Evolutionary conservation across 1,140 invertebrate genomes (phyloP).

Genomic region (Phymastichus coffea): DNA sequence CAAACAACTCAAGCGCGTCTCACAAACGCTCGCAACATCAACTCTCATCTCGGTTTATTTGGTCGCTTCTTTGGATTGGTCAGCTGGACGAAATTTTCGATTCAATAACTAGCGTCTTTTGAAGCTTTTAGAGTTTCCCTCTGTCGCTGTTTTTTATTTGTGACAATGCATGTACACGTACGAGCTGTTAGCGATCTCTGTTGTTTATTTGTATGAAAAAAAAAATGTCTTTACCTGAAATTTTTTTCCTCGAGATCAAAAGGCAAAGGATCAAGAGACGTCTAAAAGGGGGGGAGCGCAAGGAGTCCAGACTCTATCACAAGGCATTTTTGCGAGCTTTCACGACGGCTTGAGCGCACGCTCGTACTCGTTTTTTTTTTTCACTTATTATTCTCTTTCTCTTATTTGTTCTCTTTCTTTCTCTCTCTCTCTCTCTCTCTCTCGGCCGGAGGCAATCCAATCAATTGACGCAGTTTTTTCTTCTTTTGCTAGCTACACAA

Average conservation of each 20-base stretch:
- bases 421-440: slow-evolving; percentile 29
- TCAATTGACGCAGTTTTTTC: slow-evolving; percentile 22
- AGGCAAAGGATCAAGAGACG: slow-evolving; percentile 21
- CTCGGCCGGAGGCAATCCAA: slow-evolving; percentile 26
- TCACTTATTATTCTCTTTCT: slow-evolving; percentile 12
- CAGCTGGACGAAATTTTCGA: slow-evolving; percentile 55
- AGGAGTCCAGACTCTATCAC: slow-evolving; percentile 56
- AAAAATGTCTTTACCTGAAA: slow-evolving; percentile 13
- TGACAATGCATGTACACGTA: too few relatives aligned
- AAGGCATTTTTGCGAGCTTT: slow-evolving; percentile 52
- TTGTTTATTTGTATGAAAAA: not conserved
- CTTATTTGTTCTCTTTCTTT: slow-evolving; percentile 30
- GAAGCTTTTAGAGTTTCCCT: slow-evolving; percentile 25
- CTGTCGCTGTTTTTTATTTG: slow-evolving; percentile 7
- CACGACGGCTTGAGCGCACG: slow-evolving; percentile 34
- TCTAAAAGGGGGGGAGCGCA: slow-evolving; percentile 26
- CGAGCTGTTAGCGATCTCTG: slow-evolving; percentile 9
- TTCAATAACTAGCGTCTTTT: slow-evolving; percentile 31
- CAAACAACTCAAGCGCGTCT: slow-evolving; percentile 45
- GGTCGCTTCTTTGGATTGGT: slow-evolving; percentile 59
- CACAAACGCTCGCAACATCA: too few relatives aligned
- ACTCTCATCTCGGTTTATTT: slow-evolving; percentile 52
- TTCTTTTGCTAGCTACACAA: slow-evolving; percentile 2
- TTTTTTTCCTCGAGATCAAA: not conserved
- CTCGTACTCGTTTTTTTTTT: slow-evolving; percentile 7